Conservation (phyloP, 2,113 vertebrate genomes). For the Mustela lutreola region DNA sequence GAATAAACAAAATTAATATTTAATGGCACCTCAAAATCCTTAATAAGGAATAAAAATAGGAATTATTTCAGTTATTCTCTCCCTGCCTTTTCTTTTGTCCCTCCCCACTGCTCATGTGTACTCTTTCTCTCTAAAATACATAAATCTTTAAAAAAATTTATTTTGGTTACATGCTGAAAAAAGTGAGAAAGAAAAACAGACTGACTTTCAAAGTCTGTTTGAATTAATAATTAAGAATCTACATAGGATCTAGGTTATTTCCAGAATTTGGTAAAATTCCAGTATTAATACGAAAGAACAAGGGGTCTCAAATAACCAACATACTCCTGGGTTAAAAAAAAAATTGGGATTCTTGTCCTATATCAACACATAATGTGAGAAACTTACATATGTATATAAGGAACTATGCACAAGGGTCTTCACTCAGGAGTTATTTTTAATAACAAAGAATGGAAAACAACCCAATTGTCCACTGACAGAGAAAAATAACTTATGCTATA, state of each 20-base stretch:
- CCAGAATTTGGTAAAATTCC: slow-evolving; percentile 1
- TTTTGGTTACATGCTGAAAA: slow-evolving; percentile 19
- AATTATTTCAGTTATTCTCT: slow-evolving; percentile 29
- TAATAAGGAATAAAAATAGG: slow-evolving; percentile 33
- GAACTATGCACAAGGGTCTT: not conserved
- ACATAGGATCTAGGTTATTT: slow-evolving; percentile 16
- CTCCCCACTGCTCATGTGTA: not conserved
- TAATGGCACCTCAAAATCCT: slow-evolving; percentile 14
- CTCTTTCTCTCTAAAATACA: not conserved
- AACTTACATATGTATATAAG: not conserved
- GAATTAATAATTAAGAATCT: slow-evolving; percentile 29
- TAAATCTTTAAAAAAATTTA: not conserved
- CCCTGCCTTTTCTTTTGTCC: not conserved
- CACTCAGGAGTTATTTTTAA: not conserved
- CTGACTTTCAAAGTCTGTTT: slow-evolving; percentile 17
- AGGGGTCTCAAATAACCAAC: not conserved
- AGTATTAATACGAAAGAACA: not conserved
- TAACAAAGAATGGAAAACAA: not conserved
- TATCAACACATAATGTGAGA: not conserved
- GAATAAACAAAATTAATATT: slow-evolving; percentile 53
- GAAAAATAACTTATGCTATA: not conserved
- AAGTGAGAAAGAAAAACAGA: not conserved
- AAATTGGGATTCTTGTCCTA: not conserved
- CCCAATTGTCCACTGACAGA: not conserved
- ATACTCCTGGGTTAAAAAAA: not conserved